Evolutionary conservation across 2,113 vertebrate genomes (phyloP), one percentile per base, ranked within the genome.

Genomic region (Mus spicilegus): DNA sequence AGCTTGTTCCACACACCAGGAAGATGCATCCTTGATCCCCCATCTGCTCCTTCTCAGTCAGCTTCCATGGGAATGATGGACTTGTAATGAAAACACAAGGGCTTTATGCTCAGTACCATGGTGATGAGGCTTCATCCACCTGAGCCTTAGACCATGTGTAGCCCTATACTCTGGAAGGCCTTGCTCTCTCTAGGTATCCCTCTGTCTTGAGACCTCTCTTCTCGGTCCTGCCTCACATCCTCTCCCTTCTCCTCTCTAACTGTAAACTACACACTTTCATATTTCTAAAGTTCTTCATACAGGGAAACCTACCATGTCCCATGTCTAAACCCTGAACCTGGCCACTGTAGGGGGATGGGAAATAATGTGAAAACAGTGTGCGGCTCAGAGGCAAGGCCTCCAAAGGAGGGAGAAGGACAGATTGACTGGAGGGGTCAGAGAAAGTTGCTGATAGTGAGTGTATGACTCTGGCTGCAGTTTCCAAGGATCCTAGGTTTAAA

Each of bases 311-410:
- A 39, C 10, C 39, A 4, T 26, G 13, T 2, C 1, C n/a, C 33
- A 11, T 12, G 5, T 58, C 14, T 70, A 46, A 69, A 26, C 61
- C 30, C 46, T 28, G 3, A n/a, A 5, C 13, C 7, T 30, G 58
- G 20, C 51, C 63, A 58, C 10, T 5, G 5, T 1, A 7, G 9
- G 4, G 39, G 8, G 0, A 12, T 6, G 7, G 19, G 12, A 30
- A n/a, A 24, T 30, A 61, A 1, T 39, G 16, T 63, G 24, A 19
- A 28, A 70, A 16, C 0, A 49, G 6, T 3, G 2, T 80, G 73
- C 51, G 26, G 4, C 73, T 26, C 30, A 63, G 67, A 49, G 24
- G 11, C 10, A 2, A 33, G 8, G 22, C 7, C 49, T 49, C 14
- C 22, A 9, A 16, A 22, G 7, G 16, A 42, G 26, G 4, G 12